phyloP scores from a whole-genome alignment of 2,113 vertebrate species.

The Brachyhypopomus occidentalis region DNA sequence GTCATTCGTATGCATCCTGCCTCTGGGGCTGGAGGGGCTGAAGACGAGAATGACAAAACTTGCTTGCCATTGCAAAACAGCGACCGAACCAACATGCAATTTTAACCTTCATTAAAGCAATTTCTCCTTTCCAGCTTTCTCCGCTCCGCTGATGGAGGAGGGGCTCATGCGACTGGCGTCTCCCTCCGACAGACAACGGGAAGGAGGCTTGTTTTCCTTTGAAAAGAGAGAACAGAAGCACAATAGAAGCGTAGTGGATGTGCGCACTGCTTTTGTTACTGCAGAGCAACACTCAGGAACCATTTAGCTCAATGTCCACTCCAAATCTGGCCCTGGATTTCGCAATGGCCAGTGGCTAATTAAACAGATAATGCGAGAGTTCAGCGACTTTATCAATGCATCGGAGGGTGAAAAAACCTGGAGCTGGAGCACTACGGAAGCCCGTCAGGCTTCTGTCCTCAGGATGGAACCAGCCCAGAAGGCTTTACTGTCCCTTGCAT shows the following conservation, averaged over 20 bases:
- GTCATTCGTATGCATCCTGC: background rate
- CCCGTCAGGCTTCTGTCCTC: too few species aligned
- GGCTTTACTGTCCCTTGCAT: too few species aligned
- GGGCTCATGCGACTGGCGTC: background rate
- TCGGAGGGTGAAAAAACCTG: too few species aligned
- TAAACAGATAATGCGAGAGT: too few species aligned
- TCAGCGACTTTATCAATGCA: too few species aligned
- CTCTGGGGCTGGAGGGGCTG: background rate
- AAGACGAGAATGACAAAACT: conserved; percentile 45
- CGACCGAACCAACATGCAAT: conserved; percentile 42
- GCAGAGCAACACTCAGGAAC: too few species aligned
- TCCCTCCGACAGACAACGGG: background rate
- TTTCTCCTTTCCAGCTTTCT: conserved; percentile 3
- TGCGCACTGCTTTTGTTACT: background rate
- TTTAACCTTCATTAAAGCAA: conserved; percentile 45
- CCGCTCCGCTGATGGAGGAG: background rate
- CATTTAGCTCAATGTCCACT: too few species aligned
- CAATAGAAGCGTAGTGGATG: too few species aligned
- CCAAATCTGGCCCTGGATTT: too few species aligned
- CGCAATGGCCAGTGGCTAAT: too few species aligned
- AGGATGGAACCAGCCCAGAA: too few species aligned
- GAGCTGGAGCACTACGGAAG: too few species aligned
- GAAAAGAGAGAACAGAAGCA: background rate
- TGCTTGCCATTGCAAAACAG: conserved; percentile 41
- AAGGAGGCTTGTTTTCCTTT: background rate